Evolutionary conservation across 1,140 invertebrate genomes (phyloP).

Genomic region (Heterodera schachtii): DNA sequence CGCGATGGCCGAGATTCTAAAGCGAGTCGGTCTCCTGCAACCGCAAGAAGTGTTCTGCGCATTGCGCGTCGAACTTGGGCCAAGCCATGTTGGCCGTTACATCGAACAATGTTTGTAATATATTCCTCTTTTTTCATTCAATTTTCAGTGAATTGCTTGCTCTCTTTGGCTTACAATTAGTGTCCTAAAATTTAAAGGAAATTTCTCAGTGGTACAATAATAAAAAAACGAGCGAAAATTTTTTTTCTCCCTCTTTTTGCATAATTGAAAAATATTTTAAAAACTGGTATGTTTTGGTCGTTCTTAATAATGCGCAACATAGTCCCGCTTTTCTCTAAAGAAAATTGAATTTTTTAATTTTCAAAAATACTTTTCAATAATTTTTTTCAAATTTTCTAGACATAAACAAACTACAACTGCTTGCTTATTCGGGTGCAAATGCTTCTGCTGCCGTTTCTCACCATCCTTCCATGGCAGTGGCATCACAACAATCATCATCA

Average conservation of each 20-base stretch:
- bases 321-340: too few species aligned
- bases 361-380: too few species aligned
- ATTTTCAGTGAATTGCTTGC: not conserved
- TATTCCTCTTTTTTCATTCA: not conserved
- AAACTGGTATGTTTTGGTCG: too few species aligned
- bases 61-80: constrained; percentile 28
- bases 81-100: constrained; percentile 21
- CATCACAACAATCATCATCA: too few species aligned
- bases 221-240: too few species aligned
- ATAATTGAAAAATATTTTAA: too few species aligned
- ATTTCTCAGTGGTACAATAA: too few species aligned
- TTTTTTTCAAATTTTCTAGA: not conserved
- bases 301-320: too few species aligned
- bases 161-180: not conserved
- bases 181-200: too few species aligned
- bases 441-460: not conserved
- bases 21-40: constrained; percentile 42
- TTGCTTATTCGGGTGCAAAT: not conserved
- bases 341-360: too few species aligned
- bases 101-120: constrained; percentile 32
- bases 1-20: constrained; percentile 39
- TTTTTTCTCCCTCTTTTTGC: not conserved
- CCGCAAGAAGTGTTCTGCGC: constrained; percentile 40
- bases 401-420: not conserved
- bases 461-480: too few species aligned